Conservation (phyloP, 37 sponge, comb jelly and placozoan species). For the Theonella swinhoei region DNA sequence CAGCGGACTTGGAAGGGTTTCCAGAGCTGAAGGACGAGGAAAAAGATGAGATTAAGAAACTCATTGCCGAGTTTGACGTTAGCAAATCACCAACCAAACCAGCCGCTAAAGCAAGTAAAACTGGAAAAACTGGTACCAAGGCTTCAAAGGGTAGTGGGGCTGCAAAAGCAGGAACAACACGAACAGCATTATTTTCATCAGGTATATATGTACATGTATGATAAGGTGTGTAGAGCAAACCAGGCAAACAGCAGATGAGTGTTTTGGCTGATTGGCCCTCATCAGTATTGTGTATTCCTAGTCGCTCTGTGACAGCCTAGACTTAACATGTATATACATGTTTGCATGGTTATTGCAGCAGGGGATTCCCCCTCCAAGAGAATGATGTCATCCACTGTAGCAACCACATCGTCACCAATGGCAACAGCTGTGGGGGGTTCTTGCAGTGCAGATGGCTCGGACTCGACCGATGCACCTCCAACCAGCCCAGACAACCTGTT, state of each 20-base stretch:
- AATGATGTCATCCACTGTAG: constrained; percentile 1
- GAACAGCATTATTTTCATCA: too few relatives aligned
- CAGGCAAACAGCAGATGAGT: too few relatives aligned
- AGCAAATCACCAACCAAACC: constrained; percentile 29
- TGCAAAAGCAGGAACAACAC: neutral
- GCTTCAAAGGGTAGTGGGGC: neutral
- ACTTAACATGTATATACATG: too few relatives aligned
- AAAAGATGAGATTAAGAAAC: constrained; percentile 77
- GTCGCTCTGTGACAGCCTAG: too few relatives aligned
- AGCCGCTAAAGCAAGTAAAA: constrained; percentile 11
- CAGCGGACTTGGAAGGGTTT: constrained; percentile 94
- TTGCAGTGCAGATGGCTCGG: neutral
- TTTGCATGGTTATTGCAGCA: neutral
- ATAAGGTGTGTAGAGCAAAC: too few relatives aligned
- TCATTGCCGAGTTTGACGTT: constrained; percentile 63
- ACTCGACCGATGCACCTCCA: neutral
- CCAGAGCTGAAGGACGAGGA: constrained; percentile 78
- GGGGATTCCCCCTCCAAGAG: constrained; percentile 19
- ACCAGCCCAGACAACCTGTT: constrained; percentile 47
- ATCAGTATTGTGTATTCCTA: too few relatives aligned
- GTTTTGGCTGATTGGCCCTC: too few relatives aligned
- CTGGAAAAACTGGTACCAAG: neutral
- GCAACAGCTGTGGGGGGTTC: constrained; percentile 9
- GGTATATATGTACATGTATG: neutral
- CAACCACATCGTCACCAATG: constrained; percentile 8